Percentiles rank a stretch among this genome's conserved stretches.
phyloP scores from a whole-genome alignment of 2,797 vertebrate genomes.

The Gallinago nigripennis region DNA sequence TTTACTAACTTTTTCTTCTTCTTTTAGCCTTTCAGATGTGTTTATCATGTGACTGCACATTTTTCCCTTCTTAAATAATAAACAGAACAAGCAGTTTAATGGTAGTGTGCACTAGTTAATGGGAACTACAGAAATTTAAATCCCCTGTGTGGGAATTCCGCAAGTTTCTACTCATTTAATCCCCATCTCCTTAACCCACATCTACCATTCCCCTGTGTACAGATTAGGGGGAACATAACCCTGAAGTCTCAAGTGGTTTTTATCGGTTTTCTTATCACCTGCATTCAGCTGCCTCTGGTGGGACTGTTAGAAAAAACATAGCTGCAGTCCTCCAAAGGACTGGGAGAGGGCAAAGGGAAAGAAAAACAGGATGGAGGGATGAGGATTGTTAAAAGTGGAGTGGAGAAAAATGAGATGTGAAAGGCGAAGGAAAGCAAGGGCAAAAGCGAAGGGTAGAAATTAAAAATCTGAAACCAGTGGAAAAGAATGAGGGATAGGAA shows the following conservation, averaged over 20 bases:
- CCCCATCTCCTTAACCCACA: not conserved
- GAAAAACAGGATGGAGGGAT: not conserved
- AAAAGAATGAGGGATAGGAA: not conserved
- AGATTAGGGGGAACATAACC: not conserved
- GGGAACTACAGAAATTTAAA: not conserved
- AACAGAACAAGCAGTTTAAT: not conserved
- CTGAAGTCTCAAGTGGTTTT: not conserved
- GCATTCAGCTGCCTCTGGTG: constrained; percentile 20
- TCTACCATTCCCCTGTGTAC: not conserved
- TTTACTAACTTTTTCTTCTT: not conserved
- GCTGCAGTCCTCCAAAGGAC: not conserved
- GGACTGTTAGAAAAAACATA: not conserved
- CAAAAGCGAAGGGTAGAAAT: not conserved
- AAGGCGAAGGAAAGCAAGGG: not conserved
- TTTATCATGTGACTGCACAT: not conserved
- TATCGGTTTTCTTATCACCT: constrained; percentile 31
- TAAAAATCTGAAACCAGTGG: not conserved
- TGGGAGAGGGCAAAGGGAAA: not conserved
- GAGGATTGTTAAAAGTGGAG: not conserved
- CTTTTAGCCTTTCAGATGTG: not conserved
- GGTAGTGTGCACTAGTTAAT: not conserved
- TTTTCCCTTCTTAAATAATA: not conserved
- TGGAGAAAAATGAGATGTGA: not conserved
- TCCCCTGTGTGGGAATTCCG: not conserved
- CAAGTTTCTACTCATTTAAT: not conserved